Conservation (phyloP, 2,113 vertebrate genomes). For the Ammodytes dubius region DNA sequence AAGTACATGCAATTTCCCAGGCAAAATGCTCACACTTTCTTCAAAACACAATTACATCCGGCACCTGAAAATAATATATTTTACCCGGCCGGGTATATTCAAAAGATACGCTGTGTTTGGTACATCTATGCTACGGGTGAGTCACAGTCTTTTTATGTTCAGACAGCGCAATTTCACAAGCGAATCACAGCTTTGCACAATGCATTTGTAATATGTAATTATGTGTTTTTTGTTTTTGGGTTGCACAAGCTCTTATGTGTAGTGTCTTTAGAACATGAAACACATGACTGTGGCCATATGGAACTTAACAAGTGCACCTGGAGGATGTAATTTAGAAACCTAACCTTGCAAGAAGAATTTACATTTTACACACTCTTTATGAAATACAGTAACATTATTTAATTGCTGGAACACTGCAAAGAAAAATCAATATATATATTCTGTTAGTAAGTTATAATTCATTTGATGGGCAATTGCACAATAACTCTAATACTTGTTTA, state of each 20-base stretch:
- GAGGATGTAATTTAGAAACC: neutral
- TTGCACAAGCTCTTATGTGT: conserved; percentile 1
- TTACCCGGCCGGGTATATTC: neutral
- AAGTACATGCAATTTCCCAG: too few species aligned
- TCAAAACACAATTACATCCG: neutral
- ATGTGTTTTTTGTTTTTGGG: conserved; percentile 21
- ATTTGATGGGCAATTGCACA: neutral
- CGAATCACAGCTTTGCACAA: neutral
- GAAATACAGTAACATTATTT: neutral
- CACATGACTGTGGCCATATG: conserved; percentile 25
- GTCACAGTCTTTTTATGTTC: neutral
- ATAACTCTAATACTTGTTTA: neutral
- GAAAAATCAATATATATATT: neutral
- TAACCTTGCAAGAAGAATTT: neutral
- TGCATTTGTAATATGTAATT: conserved; percentile 20
- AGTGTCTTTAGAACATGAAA: conserved; percentile 21
- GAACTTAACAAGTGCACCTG: conserved; percentile 32
- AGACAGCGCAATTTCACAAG: neutral
- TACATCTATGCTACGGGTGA: neutral
- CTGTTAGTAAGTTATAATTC: neutral
- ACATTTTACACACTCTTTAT: conserved; percentile 3
- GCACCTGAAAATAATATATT: neutral
- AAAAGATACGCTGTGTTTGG: neutral
- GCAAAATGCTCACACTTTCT: neutral
- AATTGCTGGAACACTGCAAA: neutral